Percentiles rank a stretch among this genome's conserved stretches.
Evolutionary conservation across 30 jellyfish, hydroid and myxozoan genomes (phyloP).

Genomic region (Kudoa iwatai): DNA sequence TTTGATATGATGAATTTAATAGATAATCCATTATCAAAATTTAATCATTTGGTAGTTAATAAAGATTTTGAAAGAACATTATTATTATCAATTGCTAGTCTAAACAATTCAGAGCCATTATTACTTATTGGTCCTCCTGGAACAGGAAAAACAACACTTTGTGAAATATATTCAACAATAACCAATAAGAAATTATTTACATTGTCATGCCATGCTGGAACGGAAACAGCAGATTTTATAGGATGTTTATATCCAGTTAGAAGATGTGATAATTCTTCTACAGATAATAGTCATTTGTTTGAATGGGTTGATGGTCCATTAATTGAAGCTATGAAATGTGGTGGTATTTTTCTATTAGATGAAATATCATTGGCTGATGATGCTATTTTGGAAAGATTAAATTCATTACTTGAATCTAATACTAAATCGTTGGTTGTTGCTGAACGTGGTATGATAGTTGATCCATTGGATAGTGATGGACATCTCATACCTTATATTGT

Average conservation of each 20-base stretch:
- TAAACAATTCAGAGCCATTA: too few relatives aligned
- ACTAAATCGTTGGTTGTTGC: conserved; percentile 24
- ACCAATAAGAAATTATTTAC: conserved; percentile 9
- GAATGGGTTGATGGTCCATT: conserved; percentile 90
- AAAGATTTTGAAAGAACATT: too few relatives aligned
- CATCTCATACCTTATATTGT: too few relatives aligned
- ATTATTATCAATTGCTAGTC: too few relatives aligned
- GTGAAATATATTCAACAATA: conserved; percentile 19
- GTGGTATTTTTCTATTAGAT: conserved; percentile 31
- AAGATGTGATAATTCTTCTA: too few relatives aligned
- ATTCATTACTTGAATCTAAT: conserved; percentile 40
- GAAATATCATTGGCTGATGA: conserved; percentile 83
- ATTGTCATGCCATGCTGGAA: conserved; percentile 70
- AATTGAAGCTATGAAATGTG: conserved; percentile 27
- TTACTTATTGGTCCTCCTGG: conserved; percentile 72
- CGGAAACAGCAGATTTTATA: conserved; percentile 57
- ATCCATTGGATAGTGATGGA: too few relatives aligned
- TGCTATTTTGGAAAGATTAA: conserved; percentile 51
- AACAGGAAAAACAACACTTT: too few relatives aligned
- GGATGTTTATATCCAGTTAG: too few relatives aligned
- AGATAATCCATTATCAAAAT: too few relatives aligned
- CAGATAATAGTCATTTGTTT: conserved; percentile 16
- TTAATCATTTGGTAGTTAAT: too few relatives aligned
- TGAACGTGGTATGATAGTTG: conserved; percentile 57
- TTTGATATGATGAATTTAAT: too few relatives aligned